These are phyloP conservation scores for Agrotis puta DNA, from an alignment of 2,888 invertebrate species.

Conservation along the genomic window DNA sequence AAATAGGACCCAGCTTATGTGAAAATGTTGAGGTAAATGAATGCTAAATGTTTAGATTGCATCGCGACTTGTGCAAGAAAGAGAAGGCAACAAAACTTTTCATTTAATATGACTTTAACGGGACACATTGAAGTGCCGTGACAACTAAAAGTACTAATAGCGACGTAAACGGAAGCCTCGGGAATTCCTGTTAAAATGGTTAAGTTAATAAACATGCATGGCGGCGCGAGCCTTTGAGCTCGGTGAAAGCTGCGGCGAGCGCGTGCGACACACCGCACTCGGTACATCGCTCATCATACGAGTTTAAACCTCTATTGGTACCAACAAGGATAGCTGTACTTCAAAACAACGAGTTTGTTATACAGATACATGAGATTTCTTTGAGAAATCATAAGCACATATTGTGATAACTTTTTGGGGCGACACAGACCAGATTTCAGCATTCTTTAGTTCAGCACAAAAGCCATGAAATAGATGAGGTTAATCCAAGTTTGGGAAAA, in stretches of 20 bases:
- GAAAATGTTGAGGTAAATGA: slow-evolving; percentile 2
- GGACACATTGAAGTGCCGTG: slow-evolving; percentile 67
- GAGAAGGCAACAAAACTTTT: slow-evolving; percentile 47
- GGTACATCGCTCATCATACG: slow-evolving; percentile 71
- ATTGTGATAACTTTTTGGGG: neutral
- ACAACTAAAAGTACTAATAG: slow-evolving; percentile 78
- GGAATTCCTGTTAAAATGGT: slow-evolving; percentile 87
- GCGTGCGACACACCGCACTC: slow-evolving; percentile 70
- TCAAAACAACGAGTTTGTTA: slow-evolving; percentile 29
- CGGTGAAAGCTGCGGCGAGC: slow-evolving; percentile 84
- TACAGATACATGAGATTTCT: neutral
- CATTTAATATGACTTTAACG: slow-evolving; percentile 67
- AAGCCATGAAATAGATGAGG: neutral
- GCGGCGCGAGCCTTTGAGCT: slow-evolving; percentile 85
- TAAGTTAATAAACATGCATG: slow-evolving; percentile 88
- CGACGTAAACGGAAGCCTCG: slow-evolving; percentile 80
- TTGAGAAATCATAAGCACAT: neutral
- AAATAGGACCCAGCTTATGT: slow-evolving; percentile 5
- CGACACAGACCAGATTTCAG: neutral
- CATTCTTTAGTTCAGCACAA: neutral
- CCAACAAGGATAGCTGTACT: slow-evolving; percentile 52
- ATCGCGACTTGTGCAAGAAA: slow-evolving; percentile 24
- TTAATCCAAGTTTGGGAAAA: neutral
- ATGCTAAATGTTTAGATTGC: neutral
- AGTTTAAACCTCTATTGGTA: slow-evolving; percentile 64